These are phyloP conservation scores for Drosophila crucigera DNA, from an alignment of 2,888 invertebrate genomes.

Conservation along the genomic window DNA sequence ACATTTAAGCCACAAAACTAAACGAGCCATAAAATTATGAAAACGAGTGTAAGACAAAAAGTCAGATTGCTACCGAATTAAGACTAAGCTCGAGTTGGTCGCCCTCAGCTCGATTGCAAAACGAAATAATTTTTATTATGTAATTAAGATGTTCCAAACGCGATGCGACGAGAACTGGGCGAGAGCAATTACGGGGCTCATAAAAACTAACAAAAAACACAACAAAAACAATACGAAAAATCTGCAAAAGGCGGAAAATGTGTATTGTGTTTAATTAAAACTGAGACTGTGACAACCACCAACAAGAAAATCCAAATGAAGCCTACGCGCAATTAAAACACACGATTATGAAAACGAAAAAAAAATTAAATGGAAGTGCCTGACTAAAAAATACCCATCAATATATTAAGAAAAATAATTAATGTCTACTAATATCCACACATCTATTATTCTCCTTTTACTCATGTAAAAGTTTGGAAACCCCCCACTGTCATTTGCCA, in stretches of 20 bases:
- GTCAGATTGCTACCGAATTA: constrained; percentile 34
- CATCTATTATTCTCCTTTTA: not conserved
- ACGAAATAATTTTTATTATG: constrained; percentile 77
- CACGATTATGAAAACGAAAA: constrained; percentile 58
- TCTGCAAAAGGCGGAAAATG: constrained; percentile 79
- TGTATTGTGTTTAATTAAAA: constrained; percentile 80
- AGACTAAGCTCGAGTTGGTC: constrained; percentile 39
- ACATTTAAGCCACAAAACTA: constrained; percentile 64
- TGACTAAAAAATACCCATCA: constrained; percentile 10
- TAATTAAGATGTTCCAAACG: constrained; percentile 77
- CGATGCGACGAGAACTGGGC: constrained; percentile 59
- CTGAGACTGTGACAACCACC: constrained; percentile 36
- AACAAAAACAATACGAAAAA: constrained; percentile 44
- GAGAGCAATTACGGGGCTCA: constrained; percentile 64
- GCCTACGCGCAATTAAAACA: constrained; percentile 79
- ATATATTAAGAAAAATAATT: not conserved
- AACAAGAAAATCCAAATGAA: constrained; percentile 63
- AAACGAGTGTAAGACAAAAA: constrained; percentile 27
- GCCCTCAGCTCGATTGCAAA: constrained; percentile 32
- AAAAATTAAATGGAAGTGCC: not conserved
- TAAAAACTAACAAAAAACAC: constrained; percentile 58
- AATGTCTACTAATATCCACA: too few species aligned
- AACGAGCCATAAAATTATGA: constrained; percentile 78
- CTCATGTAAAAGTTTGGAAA: not conserved
- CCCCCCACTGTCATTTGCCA: not conserved